Evolutionary conservation across 2,888 invertebrate genomes (phyloP), one percentile per base, ranked within the genome.

Genomic region (Scrobipalpa atriplicella): DNA sequence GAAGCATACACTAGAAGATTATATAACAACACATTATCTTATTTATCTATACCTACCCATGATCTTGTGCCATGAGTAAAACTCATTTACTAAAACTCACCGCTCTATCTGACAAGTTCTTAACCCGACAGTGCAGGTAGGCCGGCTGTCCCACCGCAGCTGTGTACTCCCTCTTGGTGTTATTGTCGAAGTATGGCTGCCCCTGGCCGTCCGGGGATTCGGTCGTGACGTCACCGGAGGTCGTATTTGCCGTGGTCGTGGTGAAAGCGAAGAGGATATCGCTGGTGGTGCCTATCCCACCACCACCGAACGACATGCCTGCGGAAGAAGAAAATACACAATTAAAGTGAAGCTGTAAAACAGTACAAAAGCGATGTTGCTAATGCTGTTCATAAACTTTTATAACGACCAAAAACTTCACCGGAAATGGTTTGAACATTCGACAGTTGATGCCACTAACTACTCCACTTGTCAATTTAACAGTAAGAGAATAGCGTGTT

Each of bases 121-220:
- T 94, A 71, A 97, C 97, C 71, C 96, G 93, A 85, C 97, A 97
- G 85, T 97, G 96, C 68, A 97, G 93, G 81, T 97, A 95, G 36
- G 97, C 97, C 18, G 96, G 95, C 84, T 97, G 97, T 36, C 97
- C 97, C 54, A 97, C 97, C 2, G 97, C 97, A 13, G 97, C 96
- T 36, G 97, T 97, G 79, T 96, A 95, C 81, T 97, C 97, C 56
- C 96, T 93, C 78, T 95, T 95, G 16, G 97, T 96, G 67, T 95
- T 94, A 85, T 97, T 97, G 88, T 97, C 97, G 87, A 97, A 97
- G 89, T 96, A 96, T 39, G 97, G 97, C 85, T 96, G 96, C 67
- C 96, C 95, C 86, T 95, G 95, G 69, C 95, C 95, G 79, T 96
- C 95, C 68, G 87, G 60, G 39, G 78, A 75, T 18, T 75, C 71